Percentiles rank a stretch among this genome's conserved stretches.
Evolutionary conservation across 2,888 invertebrate genomes (phyloP).

Genomic region (Leptinotarsa juncta): DNA sequence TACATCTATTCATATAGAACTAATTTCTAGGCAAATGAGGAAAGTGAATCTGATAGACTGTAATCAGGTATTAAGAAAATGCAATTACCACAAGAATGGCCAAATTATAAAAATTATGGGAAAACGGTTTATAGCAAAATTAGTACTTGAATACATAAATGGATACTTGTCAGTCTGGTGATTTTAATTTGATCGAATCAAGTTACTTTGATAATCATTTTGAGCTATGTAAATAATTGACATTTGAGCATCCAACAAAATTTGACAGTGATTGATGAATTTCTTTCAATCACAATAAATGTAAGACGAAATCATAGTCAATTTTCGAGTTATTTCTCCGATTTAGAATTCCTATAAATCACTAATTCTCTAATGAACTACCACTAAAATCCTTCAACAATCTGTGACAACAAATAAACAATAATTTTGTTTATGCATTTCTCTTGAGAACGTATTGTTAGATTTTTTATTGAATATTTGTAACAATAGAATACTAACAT

Average conservation of each 20-base stretch:
- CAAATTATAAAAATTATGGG: neutral
- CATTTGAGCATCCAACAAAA: too few species aligned
- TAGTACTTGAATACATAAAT: neutral
- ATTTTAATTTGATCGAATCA: neutral
- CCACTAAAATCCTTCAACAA: too few species aligned
- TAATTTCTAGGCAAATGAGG: neutral
- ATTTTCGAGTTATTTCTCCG: neutral
- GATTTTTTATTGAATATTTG: neutral
- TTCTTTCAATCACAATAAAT: too few species aligned
- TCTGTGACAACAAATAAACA: too few species aligned
- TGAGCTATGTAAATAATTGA: neutral
- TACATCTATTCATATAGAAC: neutral
- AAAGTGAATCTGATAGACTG: slow-evolving; percentile 5
- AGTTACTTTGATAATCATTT: neutral
- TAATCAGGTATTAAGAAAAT: neutral
- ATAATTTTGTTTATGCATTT: too few species aligned
- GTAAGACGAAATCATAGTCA: too few species aligned
- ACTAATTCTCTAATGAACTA: too few species aligned
- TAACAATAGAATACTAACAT: neutral
- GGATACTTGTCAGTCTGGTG: neutral
- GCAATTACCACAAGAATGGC: neutral
- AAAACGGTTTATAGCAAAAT: slow-evolving; percentile 7
- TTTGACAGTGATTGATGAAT: too few species aligned
- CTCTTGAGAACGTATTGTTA: too few species aligned
- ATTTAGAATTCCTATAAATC: neutral